Conservation (phyloP, 2,797 vertebrate species). For the Amniataba percoides region DNA sequence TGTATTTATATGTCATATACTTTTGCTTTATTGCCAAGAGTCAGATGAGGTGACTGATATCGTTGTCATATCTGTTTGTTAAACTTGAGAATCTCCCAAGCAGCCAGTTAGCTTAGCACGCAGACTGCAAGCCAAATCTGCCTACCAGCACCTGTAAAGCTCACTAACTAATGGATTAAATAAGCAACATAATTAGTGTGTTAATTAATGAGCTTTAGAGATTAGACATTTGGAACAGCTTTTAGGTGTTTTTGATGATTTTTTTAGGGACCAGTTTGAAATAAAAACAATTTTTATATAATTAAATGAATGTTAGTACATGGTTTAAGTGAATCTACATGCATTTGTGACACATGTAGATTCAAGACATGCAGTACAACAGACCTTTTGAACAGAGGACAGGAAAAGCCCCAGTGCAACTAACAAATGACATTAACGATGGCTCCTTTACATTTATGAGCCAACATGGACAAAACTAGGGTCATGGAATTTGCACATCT, state of each 20-base stretch:
- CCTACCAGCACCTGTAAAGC: background rate
- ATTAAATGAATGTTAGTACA: background rate
- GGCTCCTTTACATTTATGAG: background rate
- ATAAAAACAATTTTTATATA: conserved; percentile 2
- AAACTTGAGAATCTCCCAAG: background rate
- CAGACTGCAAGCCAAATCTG: background rate
- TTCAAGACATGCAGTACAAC: background rate
- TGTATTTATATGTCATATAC: background rate
- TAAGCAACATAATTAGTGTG: background rate
- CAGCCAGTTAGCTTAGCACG: background rate
- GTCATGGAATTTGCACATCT: background rate
- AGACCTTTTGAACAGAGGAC: background rate
- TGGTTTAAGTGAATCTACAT: background rate
- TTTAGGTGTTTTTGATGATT: background rate
- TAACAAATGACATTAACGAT: background rate
- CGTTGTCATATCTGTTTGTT: background rate
- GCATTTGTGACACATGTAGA: background rate
- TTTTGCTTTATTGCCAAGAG: background rate
- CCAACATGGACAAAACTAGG: background rate
- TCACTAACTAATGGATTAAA: background rate
- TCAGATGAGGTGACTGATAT: background rate
- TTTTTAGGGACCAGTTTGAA: background rate
- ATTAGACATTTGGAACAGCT: background rate
- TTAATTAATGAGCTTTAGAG: background rate
- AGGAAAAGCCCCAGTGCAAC: background rate